Base-by-base conservation (phyloP, 2,113 vertebrate species). In the Anarhynchus alexandrinus region DNA sequence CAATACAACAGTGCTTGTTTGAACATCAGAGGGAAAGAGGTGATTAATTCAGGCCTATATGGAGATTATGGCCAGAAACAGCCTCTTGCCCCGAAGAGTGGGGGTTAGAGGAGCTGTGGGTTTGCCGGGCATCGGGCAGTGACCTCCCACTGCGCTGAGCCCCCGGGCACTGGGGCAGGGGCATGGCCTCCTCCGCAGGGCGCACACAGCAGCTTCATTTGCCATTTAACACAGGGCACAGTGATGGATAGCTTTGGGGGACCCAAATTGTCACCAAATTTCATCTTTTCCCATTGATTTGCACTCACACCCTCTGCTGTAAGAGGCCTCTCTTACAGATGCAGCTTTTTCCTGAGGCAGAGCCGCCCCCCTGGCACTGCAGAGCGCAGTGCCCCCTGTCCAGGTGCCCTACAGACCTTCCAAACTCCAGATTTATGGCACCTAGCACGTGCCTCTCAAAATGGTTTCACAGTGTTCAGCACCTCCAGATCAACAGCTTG, bases 351-450 rank as follows among this genome's bases (percentile, higher is more conserved):
- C 49, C 49, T 7, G 49, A 51, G 49, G 49, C 49, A 51, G 49
- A 49, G 22, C 22, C 3, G 22, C 22, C 22, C 49, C 25, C 49
- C 49, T 6, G 22, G 49, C 49, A 13, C 38, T 9, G 40, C 69
- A 4, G 43, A 4, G 11, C 5, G 3, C 5, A 0, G 10, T 23
- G 2, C 66, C 42, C 52, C 27, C 66, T 52, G 72, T 30, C 86
- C 95, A 8, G 61, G 64, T 86, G 86, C 77, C 93, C 86, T n/a
- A 66, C 80, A 70, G 15, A 52, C 67, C 43, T 73, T 30, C 6
- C 71, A 3, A 32, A 23, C 23, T 21, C 3, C 2, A 12, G 26
- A 42, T 38, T 47, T 62, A 30, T 3, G 47, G 51, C 32, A 3
- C 71, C 20, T 9, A 14, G 52, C 76, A 67, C 9, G 2, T 65